Base-by-base conservation (phyloP, 2,797 vertebrate species). In the Clarias laeviceps region DNA sequence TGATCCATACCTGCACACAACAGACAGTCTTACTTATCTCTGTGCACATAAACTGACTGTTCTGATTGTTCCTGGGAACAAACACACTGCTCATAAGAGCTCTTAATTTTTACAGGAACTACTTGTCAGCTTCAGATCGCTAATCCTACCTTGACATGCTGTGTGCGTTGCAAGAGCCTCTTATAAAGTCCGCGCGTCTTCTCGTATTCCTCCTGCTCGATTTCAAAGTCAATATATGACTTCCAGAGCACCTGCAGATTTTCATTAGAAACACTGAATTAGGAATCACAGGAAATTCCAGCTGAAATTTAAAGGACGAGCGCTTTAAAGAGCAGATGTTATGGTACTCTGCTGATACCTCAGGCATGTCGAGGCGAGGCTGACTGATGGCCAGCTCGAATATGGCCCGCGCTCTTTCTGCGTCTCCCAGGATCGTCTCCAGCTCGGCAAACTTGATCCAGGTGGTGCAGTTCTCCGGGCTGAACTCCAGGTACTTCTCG, bases 371-470 rank as follows among this genome's bases (percentile, higher is more conserved):
- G n/a, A 99, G 92, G 0, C 98, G 94, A 0, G 97, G 97, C 89
- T 99, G 98, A 45, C 97, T 95, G 27, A 99, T 99, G 45, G 98
- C 98, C 89, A 99, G 90, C 85, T 99, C 98, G 0, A 98, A 99
- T 92, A 99, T 98, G 77, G 96, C 97, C 0, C 97, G 94, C 0
- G 97, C 96, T 27, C 98, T 88, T 0, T 98, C 97, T 0, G 91
- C 87, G 85, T 99, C 98, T 0, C 98, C 98, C 80, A 99, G 95
- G 89, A 99, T 99, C 11, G 96, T 97, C 94, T 99, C 98, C 89
- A 99, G 93, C 90, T 99, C 98, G 0, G 97, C 95, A 91, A 99
- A 99, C 92, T 99, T 99, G 93, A 99, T 99, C 98, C 98, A 99
- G 0, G 98, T 99, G 0, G 97, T 98, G 93, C 98, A 99, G 95